A percentile compares a stretch with the other conserved stretches of the same genome.
phyloP scores from a whole-genome alignment of 2,113 vertebrate genomes.

The Cacatua alba region DNA sequence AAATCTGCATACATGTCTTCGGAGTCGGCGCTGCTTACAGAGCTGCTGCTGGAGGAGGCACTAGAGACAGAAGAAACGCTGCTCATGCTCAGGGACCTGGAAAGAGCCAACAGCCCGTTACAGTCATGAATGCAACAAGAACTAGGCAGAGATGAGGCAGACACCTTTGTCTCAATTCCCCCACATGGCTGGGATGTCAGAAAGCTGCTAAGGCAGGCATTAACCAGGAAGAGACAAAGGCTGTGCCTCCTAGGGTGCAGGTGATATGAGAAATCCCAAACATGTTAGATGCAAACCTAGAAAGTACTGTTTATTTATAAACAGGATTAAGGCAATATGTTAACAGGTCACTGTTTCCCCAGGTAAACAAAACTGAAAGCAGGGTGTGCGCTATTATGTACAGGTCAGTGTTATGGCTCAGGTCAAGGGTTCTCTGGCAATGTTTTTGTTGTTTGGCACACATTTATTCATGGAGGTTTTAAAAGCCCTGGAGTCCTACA shows the following conservation, averaged over 20 bases:
- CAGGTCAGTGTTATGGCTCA: neutral
- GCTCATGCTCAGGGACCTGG: slow-evolving; percentile 95
- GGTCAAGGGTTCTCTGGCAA: neutral
- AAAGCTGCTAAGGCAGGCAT: neutral
- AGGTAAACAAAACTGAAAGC: slow-evolving; percentile 16
- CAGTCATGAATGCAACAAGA: too few relatives aligned
- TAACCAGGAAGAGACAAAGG: neutral
- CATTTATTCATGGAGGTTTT: neutral
- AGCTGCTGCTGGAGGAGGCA: slow-evolving; percentile 93
- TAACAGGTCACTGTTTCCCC: neutral
- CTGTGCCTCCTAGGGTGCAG: rapidly evolving
- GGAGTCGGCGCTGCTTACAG: slow-evolving; percentile 90
- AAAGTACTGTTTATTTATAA: neutral
- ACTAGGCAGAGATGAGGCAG: neutral
- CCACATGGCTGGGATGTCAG: rapidly evolving
- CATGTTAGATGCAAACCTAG: neutral
- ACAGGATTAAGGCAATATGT: neutral
- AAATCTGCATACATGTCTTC: slow-evolving; percentile 96
- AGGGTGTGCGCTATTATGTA: neutral
- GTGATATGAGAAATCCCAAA: neutral
- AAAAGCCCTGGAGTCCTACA: neutral
- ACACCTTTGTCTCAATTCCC: neutral
- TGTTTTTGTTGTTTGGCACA: neutral
- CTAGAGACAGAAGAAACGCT: slow-evolving; percentile 96
- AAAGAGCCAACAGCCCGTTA: neutral